Conservation (phyloP, 2,113 vertebrate genomes). For the Tachysurus fulvidraco region DNA sequence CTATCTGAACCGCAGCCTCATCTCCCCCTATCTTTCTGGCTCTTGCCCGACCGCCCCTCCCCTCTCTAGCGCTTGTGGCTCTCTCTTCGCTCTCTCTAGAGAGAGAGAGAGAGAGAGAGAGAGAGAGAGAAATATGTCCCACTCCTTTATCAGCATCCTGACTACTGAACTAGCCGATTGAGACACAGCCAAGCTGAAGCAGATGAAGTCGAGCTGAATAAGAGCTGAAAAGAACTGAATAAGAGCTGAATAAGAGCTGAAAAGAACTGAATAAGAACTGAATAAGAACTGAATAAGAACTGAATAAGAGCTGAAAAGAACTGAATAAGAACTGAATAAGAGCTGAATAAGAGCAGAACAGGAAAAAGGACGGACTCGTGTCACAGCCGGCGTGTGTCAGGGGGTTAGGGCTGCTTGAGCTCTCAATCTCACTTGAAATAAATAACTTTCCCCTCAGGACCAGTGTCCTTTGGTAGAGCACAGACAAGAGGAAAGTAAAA, state of each 20-base stretch:
- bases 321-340: neutral
- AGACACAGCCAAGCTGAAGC: slow-evolving; percentile 9
- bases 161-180: neutral
- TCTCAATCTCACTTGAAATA: slow-evolving; percentile 38
- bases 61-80: no score
- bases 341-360: neutral
- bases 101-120: no score
- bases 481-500: slow-evolving; percentile 20
- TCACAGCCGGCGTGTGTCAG: slow-evolving; percentile 3
- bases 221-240: no score
- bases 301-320: neutral
- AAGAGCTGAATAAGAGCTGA: neutral
- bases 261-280: no score
- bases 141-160: no score
- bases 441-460: slow-evolving; percentile 32
- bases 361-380: neutral
- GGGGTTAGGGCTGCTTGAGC: slow-evolving; percentile 33
- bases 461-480: slow-evolving; percentile 33
- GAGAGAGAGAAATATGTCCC: no score
- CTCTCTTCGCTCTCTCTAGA: no score
- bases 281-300: neutral
- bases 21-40: no score
- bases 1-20: no score
- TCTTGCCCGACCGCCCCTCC: no score
- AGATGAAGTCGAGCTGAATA: neutral